Base-by-base conservation (phyloP, 2,113 vertebrate species). In the Ameiurus melas region DNA sequence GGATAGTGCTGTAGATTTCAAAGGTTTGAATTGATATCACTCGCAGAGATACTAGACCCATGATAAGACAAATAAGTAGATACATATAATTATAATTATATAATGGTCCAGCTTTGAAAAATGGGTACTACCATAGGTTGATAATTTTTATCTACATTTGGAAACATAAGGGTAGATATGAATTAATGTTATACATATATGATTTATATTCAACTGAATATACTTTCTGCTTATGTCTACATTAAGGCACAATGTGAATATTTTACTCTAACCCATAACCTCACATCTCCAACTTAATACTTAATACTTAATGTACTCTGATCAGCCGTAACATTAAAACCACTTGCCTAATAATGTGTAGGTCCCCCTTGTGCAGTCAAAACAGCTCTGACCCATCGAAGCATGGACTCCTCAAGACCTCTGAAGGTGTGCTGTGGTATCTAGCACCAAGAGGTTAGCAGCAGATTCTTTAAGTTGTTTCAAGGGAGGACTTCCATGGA, bases 1-100 rank as follows among this genome's bases (percentile, higher is more conserved):
- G 5, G 71, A 64, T 22, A 57, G 73, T 88, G 62, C 10, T 86
- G 87, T 75, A 43, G 33, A 53, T 77, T 55, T 85, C 80, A 36
- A 81, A 77, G 82, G 8, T 13, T 73, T 25, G 2, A 39, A 22
- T 68, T 47, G 30, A 68, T 89, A 87, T 90, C 71, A 68, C 75
- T 89, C 83, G 55, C 73, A 78, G 64, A 36, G 43, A 51, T 75
- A 51, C 43, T 51, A 47, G 36, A 75, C 36, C 19, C 8, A n/a
- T 53, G 12, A 78, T 53, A 53, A 17, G 12, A 14, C 13, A 79
- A 53, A n/a, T n/a, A n/a, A 55, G 25, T 53, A 53, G 47, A 79
- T 79, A 53, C 10, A 55, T 79, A n/a, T n/a, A n/a, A n/a, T n/a
- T n/a, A n/a, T n/a, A 53, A 17, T 2, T 27, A 77, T 9, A 13